Base-by-base conservation (phyloP, 2,113 vertebrate species). In the Chauna torquata region DNA sequence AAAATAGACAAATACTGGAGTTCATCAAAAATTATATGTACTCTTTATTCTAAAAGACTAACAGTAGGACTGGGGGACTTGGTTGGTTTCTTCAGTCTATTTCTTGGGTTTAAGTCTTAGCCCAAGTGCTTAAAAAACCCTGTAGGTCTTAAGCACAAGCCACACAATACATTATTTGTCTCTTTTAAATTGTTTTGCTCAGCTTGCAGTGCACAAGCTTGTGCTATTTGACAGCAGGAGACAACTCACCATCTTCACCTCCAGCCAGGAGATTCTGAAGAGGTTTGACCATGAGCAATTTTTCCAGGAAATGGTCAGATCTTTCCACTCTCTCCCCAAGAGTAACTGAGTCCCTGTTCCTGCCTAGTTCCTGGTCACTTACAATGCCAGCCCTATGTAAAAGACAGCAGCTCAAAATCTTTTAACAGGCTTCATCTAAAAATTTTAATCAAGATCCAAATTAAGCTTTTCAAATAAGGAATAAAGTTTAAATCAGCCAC, bases 401-500 rank as follows among this genome's bases (percentile, higher is more conserved):
- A 84, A 62, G 36, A 11, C 3, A 85, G 47, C 84, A 79, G 12
- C 45, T 91, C 38, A 88, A 90, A 86, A 77, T 49, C 18, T 88
- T 96, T 94, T 92, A 90, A 54, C 44, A 90, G 30, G 15, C 49
- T 96, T 98, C 45, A 40, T 93, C 87, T 94, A 82, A 92, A 89
- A 94, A 86, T 76, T 61, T 93, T 86, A 94, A 94, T 93, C 34
- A 78, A 92, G 38, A 89, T 74, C 25, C 58, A 96, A 97, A 97
- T 96, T 81, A 96, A 90, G 32, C 52, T 93, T 95, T 96, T 94
- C 75, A 94, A 96, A 94, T 96, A 96, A 95, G 82, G 78, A 97
- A 97, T 97, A 95, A 98, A 97, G 66, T 96, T 96, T 97, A 97
- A 96, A 95, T 95, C 82, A 94, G 55, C 85, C 96, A 95, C 76